A percentile compares a stretch with the other conserved stretches of the same genome.
phyloP scores from a whole-genome alignment of 2,113 vertebrate genomes.

The Mesoclemmys tuberculata region DNA sequence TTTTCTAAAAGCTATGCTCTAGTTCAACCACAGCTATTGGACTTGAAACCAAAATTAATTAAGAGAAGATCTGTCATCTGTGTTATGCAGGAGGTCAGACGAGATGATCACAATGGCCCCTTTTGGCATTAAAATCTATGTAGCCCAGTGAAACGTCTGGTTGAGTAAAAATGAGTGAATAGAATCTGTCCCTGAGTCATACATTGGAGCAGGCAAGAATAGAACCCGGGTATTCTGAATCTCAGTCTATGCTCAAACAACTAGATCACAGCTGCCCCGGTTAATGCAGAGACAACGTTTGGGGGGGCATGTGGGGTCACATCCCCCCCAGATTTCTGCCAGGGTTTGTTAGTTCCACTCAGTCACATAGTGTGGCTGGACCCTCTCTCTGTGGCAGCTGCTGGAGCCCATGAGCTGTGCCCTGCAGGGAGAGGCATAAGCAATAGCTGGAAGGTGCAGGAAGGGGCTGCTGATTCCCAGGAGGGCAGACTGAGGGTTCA shows the following conservation, averaged over 20 bases:
- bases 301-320: too few relatives aligned
- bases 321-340: too few relatives aligned
- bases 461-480: too few relatives aligned
- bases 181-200: background rate
- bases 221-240: background rate
- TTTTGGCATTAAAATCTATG: background rate
- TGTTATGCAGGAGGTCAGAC: background rate
- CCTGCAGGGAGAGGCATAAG: too few relatives aligned
- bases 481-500: too few relatives aligned
- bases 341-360: too few relatives aligned
- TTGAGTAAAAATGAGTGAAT: background rate
- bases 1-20: background rate
- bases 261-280: background rate
- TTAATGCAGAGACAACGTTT: background rate
- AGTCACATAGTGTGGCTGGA: too few relatives aligned
- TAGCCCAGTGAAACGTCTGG: background rate
- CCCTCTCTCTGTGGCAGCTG: too few relatives aligned
- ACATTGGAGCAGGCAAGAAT: background rate
- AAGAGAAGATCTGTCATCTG: background rate
- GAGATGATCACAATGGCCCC: background rate
- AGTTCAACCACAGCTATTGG: background rate
- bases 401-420: too few relatives aligned
- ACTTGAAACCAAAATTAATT: background rate
- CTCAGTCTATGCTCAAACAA: background rate
- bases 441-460: too few relatives aligned